Percentiles rank a stretch among this genome's conserved stretches.
Evolutionary conservation across 2,888 invertebrate species (phyloP).

Genomic region (Halocaridina rubra): DNA sequence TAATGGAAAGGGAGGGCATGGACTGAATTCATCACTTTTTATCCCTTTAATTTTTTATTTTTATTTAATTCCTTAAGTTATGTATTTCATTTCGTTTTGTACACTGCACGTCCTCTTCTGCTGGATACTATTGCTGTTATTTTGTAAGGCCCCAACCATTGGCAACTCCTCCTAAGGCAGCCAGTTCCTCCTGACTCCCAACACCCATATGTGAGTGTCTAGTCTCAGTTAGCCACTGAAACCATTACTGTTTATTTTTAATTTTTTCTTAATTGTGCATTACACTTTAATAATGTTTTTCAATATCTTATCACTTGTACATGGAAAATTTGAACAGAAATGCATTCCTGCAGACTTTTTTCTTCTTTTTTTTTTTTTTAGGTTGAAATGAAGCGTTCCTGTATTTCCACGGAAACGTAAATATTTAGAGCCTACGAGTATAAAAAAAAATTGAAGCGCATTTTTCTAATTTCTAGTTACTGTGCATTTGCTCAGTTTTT

Average conservation of each 20-base stretch:
- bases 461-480: conserved; percentile 42
- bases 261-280: conserved; percentile 32
- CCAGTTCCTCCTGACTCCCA: conserved; percentile 26
- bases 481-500: conserved; percentile 55
- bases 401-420: not conserved
- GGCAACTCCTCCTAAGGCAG: not conserved
- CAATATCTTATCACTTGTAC: conserved; percentile 12
- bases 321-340: conserved; percentile 39
- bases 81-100: conserved; percentile 14
- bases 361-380: conserved; percentile 23
- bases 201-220: conserved; percentile 49
- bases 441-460: not conserved
- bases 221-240: conserved; percentile 55
- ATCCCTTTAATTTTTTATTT: not conserved
- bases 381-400: conserved; percentile 39
- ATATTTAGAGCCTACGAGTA: not conserved
- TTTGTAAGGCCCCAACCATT: not conserved
- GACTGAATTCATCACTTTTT: conserved; percentile 1
- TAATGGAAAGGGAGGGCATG: conserved; percentile 42
- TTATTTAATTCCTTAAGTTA: conserved; percentile 20
- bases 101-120: conserved; percentile 5
- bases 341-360: conserved; percentile 49
- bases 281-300: conserved; percentile 15
- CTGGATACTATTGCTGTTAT: not conserved
- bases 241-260: conserved; percentile 24